Percentiles rank a stretch among this genome's conserved stretches.
These are phyloP conservation scores for Haliclona indistincta DNA, from an alignment of 37 sponge, comb jelly and placozoan genomes.

Conservation along the genomic window DNA sequence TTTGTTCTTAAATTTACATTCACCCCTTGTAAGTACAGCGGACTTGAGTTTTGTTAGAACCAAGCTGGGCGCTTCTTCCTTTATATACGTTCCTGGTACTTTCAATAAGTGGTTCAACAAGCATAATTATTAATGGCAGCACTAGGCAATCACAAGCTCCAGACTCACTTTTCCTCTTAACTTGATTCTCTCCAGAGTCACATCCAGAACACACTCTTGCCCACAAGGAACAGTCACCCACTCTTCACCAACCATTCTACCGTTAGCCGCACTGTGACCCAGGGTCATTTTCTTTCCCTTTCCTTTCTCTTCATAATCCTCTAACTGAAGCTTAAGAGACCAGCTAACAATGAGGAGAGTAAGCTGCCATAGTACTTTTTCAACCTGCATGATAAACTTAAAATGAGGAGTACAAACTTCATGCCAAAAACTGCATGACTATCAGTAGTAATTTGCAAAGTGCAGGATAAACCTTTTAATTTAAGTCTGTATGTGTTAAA, in stretches of 20 bases:
- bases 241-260: slow-evolving; percentile 3
- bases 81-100: no score
- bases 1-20: no score
- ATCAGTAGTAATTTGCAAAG: no score
- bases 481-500: no score
- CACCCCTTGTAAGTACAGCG: no score
- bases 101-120: no score
- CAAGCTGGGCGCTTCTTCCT: no score
- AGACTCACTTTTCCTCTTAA: no score
- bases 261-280: not conserved
- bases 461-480: no score
- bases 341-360: slow-evolving; percentile 45
- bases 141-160: no score
- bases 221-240: slow-evolving; percentile 36
- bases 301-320: not conserved
- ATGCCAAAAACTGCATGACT: not conserved
- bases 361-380: slow-evolving; percentile 11
- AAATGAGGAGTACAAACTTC: not conserved
- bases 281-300: not conserved
- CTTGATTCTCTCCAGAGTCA: slow-evolving; percentile 29
- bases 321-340: slow-evolving; percentile 14
- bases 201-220: slow-evolving; percentile 49
- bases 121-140: no score
- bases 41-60: no score
- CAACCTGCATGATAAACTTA: not conserved